A percentile compares a stretch with the other conserved stretches of the same genome.
phyloP scores from a whole-genome alignment of 2,797 vertebrate genomes.

The Lithobates pipiens region DNA sequence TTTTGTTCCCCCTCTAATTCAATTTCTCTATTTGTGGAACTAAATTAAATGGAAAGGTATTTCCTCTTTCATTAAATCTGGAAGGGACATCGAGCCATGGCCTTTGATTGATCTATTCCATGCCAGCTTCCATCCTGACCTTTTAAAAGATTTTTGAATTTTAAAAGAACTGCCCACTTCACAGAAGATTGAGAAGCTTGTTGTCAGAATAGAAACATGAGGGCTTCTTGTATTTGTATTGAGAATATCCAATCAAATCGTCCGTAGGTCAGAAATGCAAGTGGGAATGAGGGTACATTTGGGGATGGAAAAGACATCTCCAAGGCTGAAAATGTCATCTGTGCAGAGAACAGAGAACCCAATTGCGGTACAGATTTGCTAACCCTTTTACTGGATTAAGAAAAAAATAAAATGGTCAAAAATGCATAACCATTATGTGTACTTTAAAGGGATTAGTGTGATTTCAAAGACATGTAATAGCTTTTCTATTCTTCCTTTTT shows the following conservation, averaged over 20 bases:
- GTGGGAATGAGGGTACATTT: conserved; percentile 41
- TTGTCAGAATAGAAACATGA: conserved; percentile 56
- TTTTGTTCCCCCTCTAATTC: conserved; percentile 64
- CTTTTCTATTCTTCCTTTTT: conserved; percentile 67
- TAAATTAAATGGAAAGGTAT: conserved; percentile 53
- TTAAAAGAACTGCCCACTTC: conserved; percentile 63
- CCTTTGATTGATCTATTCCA: conserved; percentile 48
- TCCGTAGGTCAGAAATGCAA: conserved; percentile 55
- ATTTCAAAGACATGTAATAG: conserved; percentile 79
- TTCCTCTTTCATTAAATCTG: conserved; percentile 59
- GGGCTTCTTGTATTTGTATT: conserved; percentile 66
- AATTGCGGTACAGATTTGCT: conserved; percentile 65
- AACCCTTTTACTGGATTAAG: conserved; percentile 80
- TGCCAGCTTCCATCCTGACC: conserved; percentile 55
- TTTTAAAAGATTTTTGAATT: conserved; percentile 59
- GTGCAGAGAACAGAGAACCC: conserved; percentile 72
- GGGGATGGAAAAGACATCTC: conserved; percentile 35
- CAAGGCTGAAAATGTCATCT: conserved; percentile 71
- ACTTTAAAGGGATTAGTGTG: conserved; percentile 90
- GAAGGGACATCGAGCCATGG: conserved; percentile 44
- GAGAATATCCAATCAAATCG: conserved; percentile 64
- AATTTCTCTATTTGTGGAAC: conserved; percentile 61
- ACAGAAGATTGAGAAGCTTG: conserved; percentile 51
- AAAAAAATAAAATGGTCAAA: conserved; percentile 79
- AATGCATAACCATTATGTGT: conserved; percentile 86